Base-by-base conservation (phyloP, 92 coral and sea anemone genomes). In the Porites lobata region DNA sequence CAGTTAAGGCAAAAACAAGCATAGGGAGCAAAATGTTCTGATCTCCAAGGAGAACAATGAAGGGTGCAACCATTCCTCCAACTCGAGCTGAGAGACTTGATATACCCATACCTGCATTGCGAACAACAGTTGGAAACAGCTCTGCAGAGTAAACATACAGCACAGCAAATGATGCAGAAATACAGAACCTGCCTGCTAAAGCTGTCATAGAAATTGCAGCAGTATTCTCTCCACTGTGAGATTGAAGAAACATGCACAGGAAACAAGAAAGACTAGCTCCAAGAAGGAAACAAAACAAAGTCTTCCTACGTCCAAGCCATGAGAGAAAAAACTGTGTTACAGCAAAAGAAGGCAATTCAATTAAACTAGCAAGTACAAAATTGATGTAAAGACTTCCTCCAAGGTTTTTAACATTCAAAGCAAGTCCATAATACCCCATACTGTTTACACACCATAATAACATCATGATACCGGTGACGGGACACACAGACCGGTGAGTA, bases 401-500 rank as follows among this genome's bases (percentile, higher is more conserved):
- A 57, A 96, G 96, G 78, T 96, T 96, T 85, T 94, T 94, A 22
- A 94, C 91, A 80, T 96, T 96, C 19, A 96, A 87, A 9, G 99
- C 96, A 72, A 96, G 77, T 21, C 99, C 99, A 82, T 96, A 96
- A 86, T 96, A 96, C 11, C 94, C 99, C 93, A 96, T 65, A 69
- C 99, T 94, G 86, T 94, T 96, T 15, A 94, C 95, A 65, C 96
- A 92, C 92, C 98, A 94, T 26, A 78, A 56, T 7, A 92, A 29
- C 18, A 92, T 75, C 81, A 96, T 85, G 76, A 91, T 90, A 0
- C 89, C 77, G 12, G 92, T 95, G 79, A 89, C 81, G 53, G 71
- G 21, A 18, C 96, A 92, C 1, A 96, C 77, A 26, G 88, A 65
- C 82, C 80, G 80, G 87, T 91, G 93, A 29, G 94, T 96, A 81